A percentile compares a stretch with the other conserved stretches of the same genome.
phyloP scores from a whole-genome alignment of 2,888 invertebrate genomes.

The Homarus gammarus region DNA sequence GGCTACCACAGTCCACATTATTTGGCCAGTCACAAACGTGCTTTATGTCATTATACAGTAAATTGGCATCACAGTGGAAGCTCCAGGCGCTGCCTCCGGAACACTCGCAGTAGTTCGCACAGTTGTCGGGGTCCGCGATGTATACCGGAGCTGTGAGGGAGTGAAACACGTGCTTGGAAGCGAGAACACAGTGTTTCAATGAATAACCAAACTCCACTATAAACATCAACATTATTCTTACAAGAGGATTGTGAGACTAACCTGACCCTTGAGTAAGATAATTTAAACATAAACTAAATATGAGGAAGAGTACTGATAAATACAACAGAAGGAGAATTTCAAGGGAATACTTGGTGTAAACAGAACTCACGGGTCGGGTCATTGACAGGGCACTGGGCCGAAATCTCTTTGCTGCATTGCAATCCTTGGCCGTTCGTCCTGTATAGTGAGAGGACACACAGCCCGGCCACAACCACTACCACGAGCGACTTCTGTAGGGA shows the following conservation, averaged over 20 bases:
- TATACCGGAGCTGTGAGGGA: background rate
- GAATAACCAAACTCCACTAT: no score
- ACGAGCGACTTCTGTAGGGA: background rate
- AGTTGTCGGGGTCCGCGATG: background rate
- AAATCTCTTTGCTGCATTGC: background rate
- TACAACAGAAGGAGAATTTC: no score
- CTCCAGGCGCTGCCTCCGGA: background rate
- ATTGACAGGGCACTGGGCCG: background rate
- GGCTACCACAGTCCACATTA: background rate
- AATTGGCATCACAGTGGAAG: background rate
- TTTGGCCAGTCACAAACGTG: background rate
- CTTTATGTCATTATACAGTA: background rate
- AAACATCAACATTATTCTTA: no score
- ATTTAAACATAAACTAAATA: no score
- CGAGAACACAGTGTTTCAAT: no score
- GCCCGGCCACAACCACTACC: constrained; percentile 11
- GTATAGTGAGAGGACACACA: background rate
- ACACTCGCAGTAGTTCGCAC: background rate
- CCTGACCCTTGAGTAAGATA: no score
- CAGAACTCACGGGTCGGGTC: background rate
- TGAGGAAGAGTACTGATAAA: no score
- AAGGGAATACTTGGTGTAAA: no score
- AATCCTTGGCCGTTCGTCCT: background rate
- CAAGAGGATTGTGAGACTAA: no score
- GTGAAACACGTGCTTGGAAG: no score